A percentile compares a stretch with the other conserved stretches of the same genome.
Evolutionary conservation across 2,797 vertebrate species (phyloP).

Genomic region (Parambassis ranga): DNA sequence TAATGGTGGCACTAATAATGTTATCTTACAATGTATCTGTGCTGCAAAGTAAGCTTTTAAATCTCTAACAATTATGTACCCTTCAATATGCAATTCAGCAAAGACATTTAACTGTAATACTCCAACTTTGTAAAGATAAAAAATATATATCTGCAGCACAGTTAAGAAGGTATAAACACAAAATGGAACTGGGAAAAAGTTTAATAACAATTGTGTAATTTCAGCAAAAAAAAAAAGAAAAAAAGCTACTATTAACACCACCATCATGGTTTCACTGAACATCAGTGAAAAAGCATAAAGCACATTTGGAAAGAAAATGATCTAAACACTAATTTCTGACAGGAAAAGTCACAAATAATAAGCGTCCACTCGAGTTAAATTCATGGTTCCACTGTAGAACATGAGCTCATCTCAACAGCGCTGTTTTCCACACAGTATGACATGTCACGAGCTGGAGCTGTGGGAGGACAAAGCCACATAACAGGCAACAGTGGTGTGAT

Average conservation of each 20-base stretch:
- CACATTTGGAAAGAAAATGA: too few relatives aligned
- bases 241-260: slow-evolving; percentile 36
- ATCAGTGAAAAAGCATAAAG: too few relatives aligned
- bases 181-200: slow-evolving; percentile 46
- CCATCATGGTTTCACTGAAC: slow-evolving; percentile 5
- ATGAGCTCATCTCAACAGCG: too few relatives aligned
- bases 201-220: slow-evolving; percentile 51
- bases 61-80: slow-evolving; percentile 60
- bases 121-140: slow-evolving; percentile 48
- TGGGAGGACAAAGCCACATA: background rate
- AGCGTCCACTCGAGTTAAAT: too few relatives aligned
- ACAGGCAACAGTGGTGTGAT: background rate
- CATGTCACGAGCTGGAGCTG: too few relatives aligned
- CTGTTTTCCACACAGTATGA: too few relatives aligned
- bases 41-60: slow-evolving; percentile 63
- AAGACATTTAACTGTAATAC: slow-evolving; percentile 48
- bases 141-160: slow-evolving; percentile 29
- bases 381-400: too few relatives aligned
- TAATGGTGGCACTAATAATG: slow-evolving; percentile 63
- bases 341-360: background rate
- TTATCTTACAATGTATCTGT: slow-evolving; percentile 47
- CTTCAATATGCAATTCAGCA: slow-evolving; percentile 71
- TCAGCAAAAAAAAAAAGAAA: too few relatives aligned
- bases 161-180: slow-evolving; percentile 57
- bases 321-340: too few relatives aligned